Conservation (phyloP, 1,140 invertebrate species). For the Meloidogyne chitwoodi region DNA sequence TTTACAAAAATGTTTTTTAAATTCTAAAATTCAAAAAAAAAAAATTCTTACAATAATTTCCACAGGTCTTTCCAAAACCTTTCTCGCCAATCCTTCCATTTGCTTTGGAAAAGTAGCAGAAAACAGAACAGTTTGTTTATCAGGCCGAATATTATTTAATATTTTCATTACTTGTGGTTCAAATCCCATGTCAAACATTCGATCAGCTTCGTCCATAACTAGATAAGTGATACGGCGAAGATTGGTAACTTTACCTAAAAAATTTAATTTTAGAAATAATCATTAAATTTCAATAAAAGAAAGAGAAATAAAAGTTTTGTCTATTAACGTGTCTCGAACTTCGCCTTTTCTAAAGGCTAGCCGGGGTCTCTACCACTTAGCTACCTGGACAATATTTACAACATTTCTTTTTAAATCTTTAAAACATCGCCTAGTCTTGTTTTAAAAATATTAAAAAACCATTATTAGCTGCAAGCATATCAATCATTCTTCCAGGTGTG, state of each 20-base stretch:
- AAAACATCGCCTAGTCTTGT: no score
- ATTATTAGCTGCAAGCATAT: slow-evolving; percentile 96
- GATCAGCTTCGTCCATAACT: slow-evolving; percentile 94
- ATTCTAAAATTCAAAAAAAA: slow-evolving; percentile 58
- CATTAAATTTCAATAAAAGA: no score
- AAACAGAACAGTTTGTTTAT: slow-evolving; percentile 95
- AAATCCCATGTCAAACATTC: slow-evolving; percentile 99
- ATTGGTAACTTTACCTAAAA: slow-evolving; percentile 82
- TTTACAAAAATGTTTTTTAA: background rate
- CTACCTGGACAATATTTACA: no score
- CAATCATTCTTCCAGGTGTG: slow-evolving; percentile 98
- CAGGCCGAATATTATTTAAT: slow-evolving; percentile 91
- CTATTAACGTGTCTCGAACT: no score
- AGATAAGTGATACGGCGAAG: slow-evolving; percentile 88
- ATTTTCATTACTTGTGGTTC: slow-evolving; percentile 90
- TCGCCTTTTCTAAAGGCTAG: no score
- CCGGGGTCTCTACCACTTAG: no score
- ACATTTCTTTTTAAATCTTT: no score
- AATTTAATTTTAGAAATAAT: slow-evolving; percentile 2
- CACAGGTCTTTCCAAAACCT: slow-evolving; percentile 87
- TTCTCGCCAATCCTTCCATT: slow-evolving; percentile 93
- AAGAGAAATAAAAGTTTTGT: no score
- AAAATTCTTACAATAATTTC: slow-evolving; percentile 76
- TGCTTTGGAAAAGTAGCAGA: slow-evolving; percentile 96
- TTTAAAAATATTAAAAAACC: slow-evolving; percentile 64